Evolutionary conservation across 1,140 invertebrate species (phyloP).

Genomic region (Nixonia krombeini): DNA sequence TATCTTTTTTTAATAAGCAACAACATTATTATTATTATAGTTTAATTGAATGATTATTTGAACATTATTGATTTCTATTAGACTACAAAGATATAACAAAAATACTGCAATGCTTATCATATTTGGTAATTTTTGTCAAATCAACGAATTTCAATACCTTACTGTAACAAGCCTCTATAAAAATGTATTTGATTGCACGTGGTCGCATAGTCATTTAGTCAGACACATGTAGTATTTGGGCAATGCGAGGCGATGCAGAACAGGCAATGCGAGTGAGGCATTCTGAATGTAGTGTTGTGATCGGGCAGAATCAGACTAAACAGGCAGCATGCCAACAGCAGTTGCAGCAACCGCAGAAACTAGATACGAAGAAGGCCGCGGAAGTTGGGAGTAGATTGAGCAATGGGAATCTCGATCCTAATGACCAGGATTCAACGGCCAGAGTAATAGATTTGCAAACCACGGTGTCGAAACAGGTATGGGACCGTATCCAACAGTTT

Average conservation of each 20-base stretch:
- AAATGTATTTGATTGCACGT: conserved; percentile 52
- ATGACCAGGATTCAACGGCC: conserved; percentile 76
- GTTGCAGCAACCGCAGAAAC: conserved; percentile 35
- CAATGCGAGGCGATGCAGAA: conserved; percentile 55
- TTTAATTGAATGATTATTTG: too few relatives aligned
- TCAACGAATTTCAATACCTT: too few relatives aligned
- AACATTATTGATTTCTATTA: too few relatives aligned
- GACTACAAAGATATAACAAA: too few relatives aligned
- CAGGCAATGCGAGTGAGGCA: conserved; percentile 58
- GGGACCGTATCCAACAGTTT: conserved; percentile 45
- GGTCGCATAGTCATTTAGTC: conserved; percentile 53
- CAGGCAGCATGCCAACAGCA: conserved; percentile 51
- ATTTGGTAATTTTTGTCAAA: too few relatives aligned
- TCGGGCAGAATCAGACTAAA: conserved; percentile 66
- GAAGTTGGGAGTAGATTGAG: conserved; percentile 62
- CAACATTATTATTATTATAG: too few relatives aligned
- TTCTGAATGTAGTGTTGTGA: conserved; percentile 68
- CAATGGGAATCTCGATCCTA: conserved; percentile 76
- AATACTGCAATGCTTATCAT: too few relatives aligned
- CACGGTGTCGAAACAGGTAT: conserved; percentile 92
- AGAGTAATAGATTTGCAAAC: conserved; percentile 88
- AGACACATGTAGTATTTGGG: conserved; percentile 53
- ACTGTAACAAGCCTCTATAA: conserved; percentile 45
- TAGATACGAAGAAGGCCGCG: conserved; percentile 54
- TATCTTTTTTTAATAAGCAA: too few relatives aligned